Evolutionary conservation across 2,113 vertebrate species (phyloP).

Genomic region (Regulus satrapa): DNA sequence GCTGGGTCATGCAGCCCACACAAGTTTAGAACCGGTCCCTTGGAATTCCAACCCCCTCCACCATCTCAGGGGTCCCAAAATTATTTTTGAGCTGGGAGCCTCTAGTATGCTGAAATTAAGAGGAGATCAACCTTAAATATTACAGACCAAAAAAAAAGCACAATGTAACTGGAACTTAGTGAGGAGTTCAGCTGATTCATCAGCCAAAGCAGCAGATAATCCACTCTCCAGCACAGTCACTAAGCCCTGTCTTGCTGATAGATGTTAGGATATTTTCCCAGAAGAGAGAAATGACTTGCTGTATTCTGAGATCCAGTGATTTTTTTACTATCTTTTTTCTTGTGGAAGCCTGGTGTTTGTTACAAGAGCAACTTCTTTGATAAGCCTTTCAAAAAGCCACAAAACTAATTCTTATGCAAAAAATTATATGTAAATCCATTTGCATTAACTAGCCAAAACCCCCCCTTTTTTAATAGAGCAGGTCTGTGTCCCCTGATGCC

Average conservation of each 20-base stretch:
- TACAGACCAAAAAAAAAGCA: background rate
- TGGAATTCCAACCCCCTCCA: background rate
- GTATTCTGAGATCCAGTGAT: background rate
- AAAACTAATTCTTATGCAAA: background rate
- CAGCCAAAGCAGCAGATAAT: background rate
- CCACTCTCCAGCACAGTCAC: background rate
- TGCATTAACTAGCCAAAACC: background rate
- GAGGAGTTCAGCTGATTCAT: background rate
- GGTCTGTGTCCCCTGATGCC: background rate
- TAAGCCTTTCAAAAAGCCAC: background rate
- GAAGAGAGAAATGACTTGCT: background rate
- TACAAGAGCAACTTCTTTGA: background rate
- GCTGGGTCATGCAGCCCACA: background rate
- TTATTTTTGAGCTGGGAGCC: background rate
- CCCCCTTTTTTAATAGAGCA: background rate
- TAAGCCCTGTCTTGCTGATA: background rate
- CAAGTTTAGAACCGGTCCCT: background rate
- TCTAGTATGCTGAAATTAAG: background rate
- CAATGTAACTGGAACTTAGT: background rate
- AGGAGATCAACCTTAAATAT: background rate
- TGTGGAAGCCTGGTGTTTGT: background rate
- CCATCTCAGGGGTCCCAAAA: background rate
- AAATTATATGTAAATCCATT: background rate
- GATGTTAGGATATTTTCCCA: background rate
- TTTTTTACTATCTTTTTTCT: background rate